These are phyloP conservation scores for Platynereis dumerilii DNA, from an alignment of 2,888 invertebrate genomes.

Conservation along the genomic window DNA sequence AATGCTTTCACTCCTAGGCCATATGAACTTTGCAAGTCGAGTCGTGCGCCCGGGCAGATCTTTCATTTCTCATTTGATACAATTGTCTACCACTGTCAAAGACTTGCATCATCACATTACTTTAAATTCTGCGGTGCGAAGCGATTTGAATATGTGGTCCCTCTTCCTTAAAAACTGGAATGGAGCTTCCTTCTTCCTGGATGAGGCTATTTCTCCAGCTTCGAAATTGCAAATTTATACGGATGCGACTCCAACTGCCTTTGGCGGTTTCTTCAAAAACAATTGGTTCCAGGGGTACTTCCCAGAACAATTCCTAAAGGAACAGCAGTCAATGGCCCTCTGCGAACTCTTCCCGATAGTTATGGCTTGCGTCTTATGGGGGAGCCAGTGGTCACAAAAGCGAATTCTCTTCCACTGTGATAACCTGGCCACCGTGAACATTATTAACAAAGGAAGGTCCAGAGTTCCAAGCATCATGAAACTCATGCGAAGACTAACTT, in stretches of 20 bases:
- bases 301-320: conserved; percentile 7
- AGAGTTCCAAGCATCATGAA: conserved; percentile 19
- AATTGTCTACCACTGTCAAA: conserved; percentile 22
- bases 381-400: conserved; percentile 20
- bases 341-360: conserved; percentile 4
- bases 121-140: not conserved
- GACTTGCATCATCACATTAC: conserved; percentile 23
- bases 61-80: conserved; percentile 32
- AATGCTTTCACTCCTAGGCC: conserved; percentile 25
- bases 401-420: conserved; percentile 31
- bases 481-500: conserved; percentile 4
- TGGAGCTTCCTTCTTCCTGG: no score
- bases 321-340: not conserved
- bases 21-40: conserved; percentile 7
- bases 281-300: conserved; percentile 22
- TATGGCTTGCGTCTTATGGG: conserved; percentile 28
- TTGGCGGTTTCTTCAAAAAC: conserved; percentile 5
- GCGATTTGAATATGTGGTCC: no score
- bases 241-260: not conserved
- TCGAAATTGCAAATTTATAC: no score
- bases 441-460: conserved; percentile 28
- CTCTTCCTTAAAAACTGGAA: no score
- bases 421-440: conserved; percentile 23
- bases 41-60: conserved; percentile 31
- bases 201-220: no score